Evolutionary conservation across 1,140 invertebrate genomes (phyloP).

Genomic region (Mizuhopecten yessoensis): DNA sequence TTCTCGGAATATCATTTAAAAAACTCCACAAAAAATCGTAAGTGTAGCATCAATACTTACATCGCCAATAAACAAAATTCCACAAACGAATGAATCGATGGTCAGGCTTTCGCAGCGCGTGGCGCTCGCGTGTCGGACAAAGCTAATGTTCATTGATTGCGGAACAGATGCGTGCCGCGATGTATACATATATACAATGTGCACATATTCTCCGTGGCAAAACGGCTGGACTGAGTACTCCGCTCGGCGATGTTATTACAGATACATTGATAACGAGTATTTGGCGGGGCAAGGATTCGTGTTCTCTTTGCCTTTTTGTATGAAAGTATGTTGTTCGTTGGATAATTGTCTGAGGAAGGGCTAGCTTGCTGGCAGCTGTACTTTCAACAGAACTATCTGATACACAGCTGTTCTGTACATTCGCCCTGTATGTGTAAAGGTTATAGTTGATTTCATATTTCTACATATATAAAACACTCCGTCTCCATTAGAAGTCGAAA

Average conservation of each 20-base stretch:
- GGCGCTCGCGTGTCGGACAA: background rate
- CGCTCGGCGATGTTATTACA: background rate
- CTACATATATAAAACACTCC: background rate
- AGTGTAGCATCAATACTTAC: too few species aligned
- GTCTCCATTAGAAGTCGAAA: too few species aligned
- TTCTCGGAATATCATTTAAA: too few species aligned
- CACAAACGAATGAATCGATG: conserved; percentile 16
- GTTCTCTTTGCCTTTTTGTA: background rate
- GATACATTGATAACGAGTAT: too few species aligned
- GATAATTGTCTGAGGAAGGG: background rate
- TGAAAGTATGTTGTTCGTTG: background rate
- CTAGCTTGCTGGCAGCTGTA: background rate
- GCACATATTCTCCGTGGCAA: background rate
- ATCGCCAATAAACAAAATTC: background rate
- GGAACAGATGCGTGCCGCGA: background rate
- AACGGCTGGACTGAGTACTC: background rate
- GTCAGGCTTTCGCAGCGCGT: background rate
- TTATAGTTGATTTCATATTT: conserved; percentile 19
- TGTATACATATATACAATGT: background rate
- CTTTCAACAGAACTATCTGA: background rate
- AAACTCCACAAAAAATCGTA: too few species aligned
- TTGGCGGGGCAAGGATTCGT: background rate
- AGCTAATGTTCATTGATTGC: background rate
- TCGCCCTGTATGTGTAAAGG: background rate
- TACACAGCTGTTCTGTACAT: background rate